Base-by-base conservation (phyloP, 1,140 invertebrate species). In the Aphelinus certus region DNA sequence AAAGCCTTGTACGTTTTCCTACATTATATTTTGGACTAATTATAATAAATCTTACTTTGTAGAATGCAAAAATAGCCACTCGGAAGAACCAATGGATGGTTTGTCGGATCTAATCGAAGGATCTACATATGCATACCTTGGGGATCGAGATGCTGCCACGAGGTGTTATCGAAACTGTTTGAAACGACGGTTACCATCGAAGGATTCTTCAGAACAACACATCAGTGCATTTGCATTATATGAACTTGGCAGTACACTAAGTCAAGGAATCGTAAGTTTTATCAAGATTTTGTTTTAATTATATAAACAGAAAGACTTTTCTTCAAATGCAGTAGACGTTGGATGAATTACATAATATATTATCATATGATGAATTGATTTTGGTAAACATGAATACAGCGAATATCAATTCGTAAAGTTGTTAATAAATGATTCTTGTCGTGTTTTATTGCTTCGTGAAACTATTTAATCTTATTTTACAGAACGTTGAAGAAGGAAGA, bases 201-300 rank as follows among this genome's bases (percentile, higher is more conserved):
- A 83, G 48, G 84, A 83, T 60, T 85, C 87, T 2, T 83, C 89
- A 4, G 92, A 93, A 81, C 85, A 88, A 55, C 92, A 93, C 79
- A 85, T 93, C 71, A 89, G 92, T 70, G 92, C 92, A 9, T 93
- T 93, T 84, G 90, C 92, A 49, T 83, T 91, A 46, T 94, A 92
- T 82, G 92, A 93, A 81, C 82, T 93, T 56, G 92, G 91, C 42
- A 85, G 87, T 49, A 84, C 89, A 6, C 84, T 93, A 73, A 88
- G 86, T 79, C 81, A 86, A 65, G 79, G 82, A 66, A 84, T 89
- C 79, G 91, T 92, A 82, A 86, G 83, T 83, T 72, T 61, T 7
- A 53, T 53, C 26, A 26, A 26, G 26, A 26, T 26, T 26, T 60
- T 9, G 4, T 53, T 53, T 53, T 6, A 53, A 9, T 26, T 26